A percentile compares a stretch with the other conserved stretches of the same genome.
phyloP scores from a whole-genome alignment of 2,797 vertebrate genomes.

The Acipenser transmontanus region DNA sequence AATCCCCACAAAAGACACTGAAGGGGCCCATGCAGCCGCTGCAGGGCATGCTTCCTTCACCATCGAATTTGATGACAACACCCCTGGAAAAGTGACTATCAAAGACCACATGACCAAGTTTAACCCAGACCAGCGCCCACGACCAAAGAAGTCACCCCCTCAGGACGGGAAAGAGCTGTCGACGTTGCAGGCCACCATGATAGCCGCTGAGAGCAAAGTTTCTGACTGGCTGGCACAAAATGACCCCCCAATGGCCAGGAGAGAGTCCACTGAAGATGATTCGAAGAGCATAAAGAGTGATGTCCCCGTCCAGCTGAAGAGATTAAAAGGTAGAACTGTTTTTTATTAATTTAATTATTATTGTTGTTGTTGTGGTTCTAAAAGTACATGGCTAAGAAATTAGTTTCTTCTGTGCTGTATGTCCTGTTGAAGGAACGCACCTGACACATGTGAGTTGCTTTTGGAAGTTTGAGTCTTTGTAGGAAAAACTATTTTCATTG shows the following conservation, averaged over 20 bases:
- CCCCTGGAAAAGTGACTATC: conserved; percentile 94
- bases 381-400: too few species aligned
- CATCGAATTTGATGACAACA: conserved; percentile 92
- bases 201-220: conserved; percentile 94
- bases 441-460: too few species aligned
- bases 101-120: conserved; percentile 93
- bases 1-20: conserved; percentile 89
- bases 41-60: conserved; percentile 94
- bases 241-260: conserved; percentile 83
- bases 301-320: conserved; percentile 87
- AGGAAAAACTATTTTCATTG: too few species aligned
- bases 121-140: conserved; percentile 74
- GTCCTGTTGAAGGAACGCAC: too few species aligned
- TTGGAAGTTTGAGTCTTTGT: too few species aligned
- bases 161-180: conserved; percentile 72
- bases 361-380: too few species aligned
- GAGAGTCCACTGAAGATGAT: conserved; percentile 90
- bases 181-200: conserved; percentile 89
- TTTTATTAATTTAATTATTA: background rate
- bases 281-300: conserved; percentile 97
- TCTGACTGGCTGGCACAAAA: conserved; percentile 97
- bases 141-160: conserved; percentile 73
- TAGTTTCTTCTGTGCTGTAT: too few species aligned
- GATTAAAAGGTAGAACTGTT: conserved; percentile 82
- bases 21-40: conserved; percentile 49